Percentiles rank a stretch among this genome's conserved stretches.
phyloP scores from a whole-genome alignment of 2,113 vertebrate genomes.

The Callithrix jacchus region DNA sequence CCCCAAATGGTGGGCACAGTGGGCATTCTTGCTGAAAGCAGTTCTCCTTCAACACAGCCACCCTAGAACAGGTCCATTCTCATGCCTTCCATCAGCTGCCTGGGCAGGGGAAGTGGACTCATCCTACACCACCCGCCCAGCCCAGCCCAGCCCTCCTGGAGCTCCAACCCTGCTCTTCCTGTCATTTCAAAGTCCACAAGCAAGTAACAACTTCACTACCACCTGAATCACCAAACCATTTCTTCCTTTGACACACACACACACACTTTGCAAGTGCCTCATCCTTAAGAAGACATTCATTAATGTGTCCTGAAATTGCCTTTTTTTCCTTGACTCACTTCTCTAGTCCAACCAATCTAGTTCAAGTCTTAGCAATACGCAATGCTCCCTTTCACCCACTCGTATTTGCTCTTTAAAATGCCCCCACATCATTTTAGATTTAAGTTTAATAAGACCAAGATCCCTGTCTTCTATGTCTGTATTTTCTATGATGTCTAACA shows the following conservation, averaged over 20 bases:
- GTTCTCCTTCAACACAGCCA: neutral
- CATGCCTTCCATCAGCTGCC: neutral
- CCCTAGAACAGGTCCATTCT: neutral
- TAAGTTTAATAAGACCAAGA: neutral
- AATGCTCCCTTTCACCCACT: neutral
- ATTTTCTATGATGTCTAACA: neutral
- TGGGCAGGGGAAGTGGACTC: neutral
- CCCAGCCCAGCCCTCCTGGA: neutral
- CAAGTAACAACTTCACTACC: neutral
- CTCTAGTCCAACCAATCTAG: neutral
- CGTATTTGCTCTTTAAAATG: conserved; percentile 13
- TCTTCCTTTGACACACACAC: neutral
- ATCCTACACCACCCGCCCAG: too few relatives aligned
- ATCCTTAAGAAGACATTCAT: conserved; percentile 15
- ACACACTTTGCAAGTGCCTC: neutral
- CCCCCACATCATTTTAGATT: neutral
- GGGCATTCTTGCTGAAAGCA: neutral
- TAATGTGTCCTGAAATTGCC: neutral
- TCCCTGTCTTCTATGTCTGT: neutral
- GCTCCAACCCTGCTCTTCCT: neutral
- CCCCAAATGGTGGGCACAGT: neutral
- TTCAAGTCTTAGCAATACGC: neutral
- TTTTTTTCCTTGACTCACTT: neutral
- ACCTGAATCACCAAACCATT: neutral
- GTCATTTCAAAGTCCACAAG: neutral